These are phyloP conservation scores for Erinaceus europaeus DNA, from an alignment of 2,113 vertebrate genomes.

Conservation along the genomic window DNA sequence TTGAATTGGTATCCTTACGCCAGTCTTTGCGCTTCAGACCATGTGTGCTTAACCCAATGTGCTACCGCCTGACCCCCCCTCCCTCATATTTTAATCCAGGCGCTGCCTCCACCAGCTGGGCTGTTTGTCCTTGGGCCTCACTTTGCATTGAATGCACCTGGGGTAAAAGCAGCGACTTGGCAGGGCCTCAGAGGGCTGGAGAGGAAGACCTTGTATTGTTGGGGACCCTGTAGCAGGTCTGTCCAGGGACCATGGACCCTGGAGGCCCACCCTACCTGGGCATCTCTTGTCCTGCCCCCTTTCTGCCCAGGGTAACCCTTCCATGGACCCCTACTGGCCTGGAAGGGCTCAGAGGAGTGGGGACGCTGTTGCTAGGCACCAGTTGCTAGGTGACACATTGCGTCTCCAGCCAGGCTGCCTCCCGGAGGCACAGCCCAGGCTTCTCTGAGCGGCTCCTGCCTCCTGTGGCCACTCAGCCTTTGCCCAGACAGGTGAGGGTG, in stretches of 20 bases:
- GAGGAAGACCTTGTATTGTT: neutral
- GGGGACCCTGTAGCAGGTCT: no score
- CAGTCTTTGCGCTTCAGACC: no score
- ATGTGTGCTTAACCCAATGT: no score
- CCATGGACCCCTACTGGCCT: neutral
- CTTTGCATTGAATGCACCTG: neutral
- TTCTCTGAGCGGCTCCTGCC: constrained; percentile 10
- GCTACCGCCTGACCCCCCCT: no score
- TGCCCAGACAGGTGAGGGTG: constrained; percentile 50
- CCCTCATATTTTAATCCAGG: no score
- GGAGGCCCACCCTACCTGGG: neutral
- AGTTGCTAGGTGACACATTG: constrained; percentile 69
- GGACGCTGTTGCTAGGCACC: constrained; percentile 68
- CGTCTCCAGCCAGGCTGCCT: constrained; percentile 38
- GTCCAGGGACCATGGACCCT: no score
- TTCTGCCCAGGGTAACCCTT: neutral
- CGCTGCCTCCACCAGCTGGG: no score
- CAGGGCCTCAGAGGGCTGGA: neutral
- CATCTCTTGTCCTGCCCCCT: neutral
- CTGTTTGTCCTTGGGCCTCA: neutral
- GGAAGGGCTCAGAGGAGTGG: constrained; percentile 2
- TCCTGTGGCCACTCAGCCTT: constrained; percentile 8
- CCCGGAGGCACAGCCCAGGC: neutral
- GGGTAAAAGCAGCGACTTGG: constrained; percentile 28
- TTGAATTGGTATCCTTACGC: no score